These are phyloP conservation scores for Aphelenchoides fujianensis DNA, from an alignment of 1,140 invertebrate genomes.

Conservation along the genomic window DNA sequence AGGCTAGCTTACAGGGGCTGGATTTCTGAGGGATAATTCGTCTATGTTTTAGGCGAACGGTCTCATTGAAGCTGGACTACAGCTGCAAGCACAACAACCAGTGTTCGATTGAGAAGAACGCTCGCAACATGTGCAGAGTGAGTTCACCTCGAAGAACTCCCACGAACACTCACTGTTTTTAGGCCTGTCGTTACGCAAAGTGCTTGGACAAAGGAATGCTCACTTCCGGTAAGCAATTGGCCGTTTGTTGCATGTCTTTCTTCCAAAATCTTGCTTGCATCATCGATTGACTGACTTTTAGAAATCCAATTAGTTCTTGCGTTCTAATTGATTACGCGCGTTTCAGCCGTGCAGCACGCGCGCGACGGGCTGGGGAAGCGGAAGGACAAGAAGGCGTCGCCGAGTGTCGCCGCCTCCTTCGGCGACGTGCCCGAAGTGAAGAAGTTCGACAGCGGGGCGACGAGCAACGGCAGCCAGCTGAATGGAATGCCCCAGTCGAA, in stretches of 20 bases:
- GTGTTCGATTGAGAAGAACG: constrained; percentile 44
- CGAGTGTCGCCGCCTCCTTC: constrained; percentile 20
- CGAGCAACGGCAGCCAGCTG: background rate
- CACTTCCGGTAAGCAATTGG: constrained; percentile 33
- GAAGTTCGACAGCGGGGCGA: constrained; percentile 13
- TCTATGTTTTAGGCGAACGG: constrained; percentile 41
- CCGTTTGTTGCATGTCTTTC: background rate
- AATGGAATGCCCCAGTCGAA: constrained; percentile 18
- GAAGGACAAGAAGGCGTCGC: constrained; percentile 34
- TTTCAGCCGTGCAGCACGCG: constrained; percentile 48
- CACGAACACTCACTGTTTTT: background rate
- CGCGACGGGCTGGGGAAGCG: constrained; percentile 48
- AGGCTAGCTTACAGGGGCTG: too few species aligned
- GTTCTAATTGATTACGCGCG: background rate
- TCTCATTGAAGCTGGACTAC: constrained; percentile 44
- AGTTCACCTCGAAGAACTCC: background rate
- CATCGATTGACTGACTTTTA: too few species aligned
- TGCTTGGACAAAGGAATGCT: constrained; percentile 48
- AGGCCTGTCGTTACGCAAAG: constrained; percentile 42
- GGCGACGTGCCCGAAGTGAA: constrained; percentile 8
- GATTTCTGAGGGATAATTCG: too few species aligned
- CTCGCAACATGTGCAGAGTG: constrained; percentile 43
- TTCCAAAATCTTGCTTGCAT: background rate
- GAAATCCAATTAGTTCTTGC: too few species aligned
- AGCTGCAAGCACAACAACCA: constrained; percentile 40